These are phyloP conservation scores for Tympanoctomys barrerae DNA, from an alignment of 2,797 vertebrate genomes.

Conservation along the genomic window DNA sequence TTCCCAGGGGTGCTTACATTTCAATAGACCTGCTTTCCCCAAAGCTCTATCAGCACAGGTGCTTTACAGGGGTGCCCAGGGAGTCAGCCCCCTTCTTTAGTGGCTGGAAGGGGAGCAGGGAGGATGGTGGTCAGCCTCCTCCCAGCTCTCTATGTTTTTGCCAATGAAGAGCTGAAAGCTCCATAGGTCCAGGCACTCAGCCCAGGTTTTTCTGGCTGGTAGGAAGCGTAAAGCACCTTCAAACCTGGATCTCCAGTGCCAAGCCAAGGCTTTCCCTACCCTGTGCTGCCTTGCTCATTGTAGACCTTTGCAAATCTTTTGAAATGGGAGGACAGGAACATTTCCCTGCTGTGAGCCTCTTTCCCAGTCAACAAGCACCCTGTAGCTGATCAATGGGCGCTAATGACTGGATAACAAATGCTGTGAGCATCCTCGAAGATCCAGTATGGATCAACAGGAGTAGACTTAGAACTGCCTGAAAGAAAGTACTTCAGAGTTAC, in stretches of 20 bases:
- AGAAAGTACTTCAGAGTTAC: slow-evolving; percentile 20
- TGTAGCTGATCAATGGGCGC: neutral
- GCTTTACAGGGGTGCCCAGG: neutral
- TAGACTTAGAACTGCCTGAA: neutral
- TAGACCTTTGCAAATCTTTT: neutral
- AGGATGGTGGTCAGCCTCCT: neutral
- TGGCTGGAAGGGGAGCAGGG: neutral
- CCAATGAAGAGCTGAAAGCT: neutral
- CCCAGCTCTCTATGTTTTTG: neutral
- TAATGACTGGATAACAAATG: slow-evolving; percentile 8
- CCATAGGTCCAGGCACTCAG: neutral
- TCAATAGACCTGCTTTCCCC: slow-evolving; percentile 21
- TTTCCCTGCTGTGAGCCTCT: slow-evolving; percentile 14
- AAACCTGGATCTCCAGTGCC: neutral
- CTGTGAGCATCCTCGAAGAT: neutral
- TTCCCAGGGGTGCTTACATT: neutral
- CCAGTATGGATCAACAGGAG: neutral
- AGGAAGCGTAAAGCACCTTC: neutral
- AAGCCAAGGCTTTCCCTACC: neutral
- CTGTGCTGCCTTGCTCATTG: neutral
- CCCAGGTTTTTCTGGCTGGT: neutral
- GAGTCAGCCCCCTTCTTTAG: neutral
- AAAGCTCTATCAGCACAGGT: neutral
- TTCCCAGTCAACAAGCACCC: neutral
- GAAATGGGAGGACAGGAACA: neutral